Base-by-base conservation (phyloP, 1,140 invertebrate genomes). In the Camponotus pennsylvanicus region DNA sequence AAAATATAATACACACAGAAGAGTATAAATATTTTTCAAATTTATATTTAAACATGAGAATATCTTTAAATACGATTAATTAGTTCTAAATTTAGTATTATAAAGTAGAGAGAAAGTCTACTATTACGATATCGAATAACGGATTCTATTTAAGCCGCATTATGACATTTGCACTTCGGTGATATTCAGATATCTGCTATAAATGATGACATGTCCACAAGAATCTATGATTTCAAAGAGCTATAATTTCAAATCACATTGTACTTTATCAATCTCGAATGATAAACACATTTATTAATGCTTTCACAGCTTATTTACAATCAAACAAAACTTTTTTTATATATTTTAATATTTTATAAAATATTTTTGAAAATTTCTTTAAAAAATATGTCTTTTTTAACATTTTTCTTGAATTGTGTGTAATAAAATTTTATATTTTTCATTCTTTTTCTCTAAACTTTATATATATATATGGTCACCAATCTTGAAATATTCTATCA, bases 191-290 rank as follows among this genome's bases (percentile, higher is more conserved):
- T 13, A 61, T 34, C 27, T 37, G 32, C 18, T 37, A 27, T 79
- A 69, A 79, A 67, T 40, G 63, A 79, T 69, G 55, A 27, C 13
- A 18, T n/a, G 15, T n/a, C 32, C 45, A 59, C 37, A 89, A 52
- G 52, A 75, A 21, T 89, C 88, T 89, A 77, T 21, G 18, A 86
- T 89, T 85, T 89, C 87, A 88, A 79, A 89, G 86, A 8, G n/a
- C 45, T 79, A 37, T 7, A 34, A 67, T 49, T 49, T 49, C 45
- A 49, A 13, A 49, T 55, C 13, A 7, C 34, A 9, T 37, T 49
- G 27, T 69, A 69, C 32, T 27, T 40, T 79, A 11, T 40, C 4
- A 5, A 66, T 18, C 59, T 78, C 45, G 27, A 45, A 18, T 45
- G 11, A n/a, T 40, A 45, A 64, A 32, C 13, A 66, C 13, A 63